Evolutionary conservation across 2,888 invertebrate species (phyloP).

Genomic region (Willowsia nigromaculata): DNA sequence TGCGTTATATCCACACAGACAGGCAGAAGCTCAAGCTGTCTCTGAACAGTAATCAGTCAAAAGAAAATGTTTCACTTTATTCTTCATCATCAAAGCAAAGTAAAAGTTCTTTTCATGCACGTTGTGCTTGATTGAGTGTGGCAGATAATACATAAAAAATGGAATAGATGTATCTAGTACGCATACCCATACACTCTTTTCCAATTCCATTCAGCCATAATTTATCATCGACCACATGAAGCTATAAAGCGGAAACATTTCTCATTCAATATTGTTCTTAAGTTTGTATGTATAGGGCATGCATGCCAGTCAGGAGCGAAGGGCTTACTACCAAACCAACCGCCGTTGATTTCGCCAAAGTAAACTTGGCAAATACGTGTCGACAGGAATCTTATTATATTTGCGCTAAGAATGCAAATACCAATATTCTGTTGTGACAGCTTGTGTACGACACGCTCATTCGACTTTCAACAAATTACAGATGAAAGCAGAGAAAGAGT

Average conservation of each 20-base stretch:
- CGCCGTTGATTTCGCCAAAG: background rate
- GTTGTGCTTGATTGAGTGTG: conserved; percentile 20
- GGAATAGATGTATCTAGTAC: background rate
- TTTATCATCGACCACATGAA: conserved; percentile 38
- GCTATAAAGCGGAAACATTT: conserved; percentile 21
- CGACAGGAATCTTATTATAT: conserved; percentile 61
- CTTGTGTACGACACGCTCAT: conserved; percentile 2
- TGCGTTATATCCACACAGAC: background rate
- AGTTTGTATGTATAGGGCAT: background rate
- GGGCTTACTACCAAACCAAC: background rate
- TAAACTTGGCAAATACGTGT: conserved; percentile 54
- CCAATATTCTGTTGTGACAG: conserved; percentile 44
- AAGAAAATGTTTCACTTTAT: conserved; percentile 46
- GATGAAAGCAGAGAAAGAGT: conserved; percentile 19
- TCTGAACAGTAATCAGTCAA: conserved; percentile 56
- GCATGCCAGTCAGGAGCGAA: background rate
- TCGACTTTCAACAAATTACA: conserved; percentile 47
- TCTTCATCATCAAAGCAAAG: conserved; percentile 42
- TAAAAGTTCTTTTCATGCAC: background rate
- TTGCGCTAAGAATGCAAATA: conserved; percentile 54
- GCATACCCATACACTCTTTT: background rate
- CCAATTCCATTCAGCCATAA: conserved; percentile 23
- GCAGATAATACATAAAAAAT: background rate
- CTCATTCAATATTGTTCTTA: conserved; percentile 20
- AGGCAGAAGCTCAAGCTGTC: conserved; percentile 27